Evolutionary conservation across 1,140 invertebrate genomes (phyloP), one percentile per base, ranked within the genome.

Genomic region (Aphis gossypii): DNA sequence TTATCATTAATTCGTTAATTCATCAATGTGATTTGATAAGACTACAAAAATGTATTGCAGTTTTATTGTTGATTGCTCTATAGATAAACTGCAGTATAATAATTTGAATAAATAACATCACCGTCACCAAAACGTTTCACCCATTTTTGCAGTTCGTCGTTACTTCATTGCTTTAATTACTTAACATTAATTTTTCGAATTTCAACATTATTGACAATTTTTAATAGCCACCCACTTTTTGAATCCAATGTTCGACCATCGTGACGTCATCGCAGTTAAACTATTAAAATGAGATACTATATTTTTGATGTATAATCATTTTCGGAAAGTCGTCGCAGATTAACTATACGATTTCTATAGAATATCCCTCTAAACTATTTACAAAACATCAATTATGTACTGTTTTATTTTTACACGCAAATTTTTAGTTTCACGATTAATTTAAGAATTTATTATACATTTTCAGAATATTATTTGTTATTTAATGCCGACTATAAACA

Each of bases 231-330:
- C 14, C 48, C 3, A 76, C 0, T 14, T n/a, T n/a, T 14, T 68
- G 60, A 68, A n/a, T n/a, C 2, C 5, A n/a, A 14, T 18, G 0
- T n/a, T n/a, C 1, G 0, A 1, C 60, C n/a, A n/a, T 68, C 30
- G 4, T 4, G 0, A 18, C 14, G 60, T 68, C 30, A n/a, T n/a
- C 30, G n/a, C 60, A 18, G 60, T 76, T 76, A n/a, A n/a, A 76
- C 18, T n/a, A 76, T 35, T 76, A 18, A 18, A n/a, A 68, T n/a
- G 0, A 18, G 18, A 76, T n/a, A n/a, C 1, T 0, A 0, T 76
- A 76, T 35, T 18, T 14, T 76, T 76, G 30, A 41, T 76, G 6
- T 18, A 18, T 76, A 4, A 76, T 76, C 3, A n/a, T 68, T 76
- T 6, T 76, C 18, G 1, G 30, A 76, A 76, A 18, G 3, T 76